Evolutionary conservation across 1,140 invertebrate species (phyloP), one percentile per base, ranked within the genome.

Genomic region (Euschistus heros): DNA sequence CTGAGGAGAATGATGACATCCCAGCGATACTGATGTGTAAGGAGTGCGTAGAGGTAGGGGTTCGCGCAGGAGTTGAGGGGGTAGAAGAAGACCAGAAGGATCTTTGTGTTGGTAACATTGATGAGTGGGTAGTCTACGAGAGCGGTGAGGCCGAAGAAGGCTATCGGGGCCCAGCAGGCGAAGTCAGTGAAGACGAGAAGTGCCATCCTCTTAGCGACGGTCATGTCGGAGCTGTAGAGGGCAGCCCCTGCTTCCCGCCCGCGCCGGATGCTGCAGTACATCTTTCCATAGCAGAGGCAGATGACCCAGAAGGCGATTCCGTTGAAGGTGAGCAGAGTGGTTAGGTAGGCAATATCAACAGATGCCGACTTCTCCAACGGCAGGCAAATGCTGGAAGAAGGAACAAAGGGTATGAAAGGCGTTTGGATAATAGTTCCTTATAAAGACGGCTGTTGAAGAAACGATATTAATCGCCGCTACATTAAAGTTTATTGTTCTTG

Each of bases 21-120:
- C 68, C 85, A 81, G 18, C 89, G 78, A 73, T 92, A 94, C 74
- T 93, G 91, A 55, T 88, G 85, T 0, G 92, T 94, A 60, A 94
- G 76, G 66, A 95, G 88, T 6, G 90, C 92, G 74, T 95, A 95
- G 0, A 95, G 75, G 76, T 93, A 94, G 1, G 92, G 92, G 79
- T 95, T 94, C 24, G 89, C 88, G 72, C 90, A 92, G 0, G 91
- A 88, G 75, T 95, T 95, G 17, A 95, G 74, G 0, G 92, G 92
- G 73, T 94, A 94, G 72, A 95, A 92, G 71, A 94, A 92, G 0
- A 95, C 91, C 10, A 94, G 76, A 6, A 95, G 76, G 54, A 94
- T 89, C 76, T 95, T 95, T 0, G 91, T 88, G 71, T 90, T 80
- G 1, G 88, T 89, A 1, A 94, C 86, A 71, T 87, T 84, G 20